Evolutionary conservation across 2,888 invertebrate species (phyloP).

Genomic region (Octonoba sinensis): DNA sequence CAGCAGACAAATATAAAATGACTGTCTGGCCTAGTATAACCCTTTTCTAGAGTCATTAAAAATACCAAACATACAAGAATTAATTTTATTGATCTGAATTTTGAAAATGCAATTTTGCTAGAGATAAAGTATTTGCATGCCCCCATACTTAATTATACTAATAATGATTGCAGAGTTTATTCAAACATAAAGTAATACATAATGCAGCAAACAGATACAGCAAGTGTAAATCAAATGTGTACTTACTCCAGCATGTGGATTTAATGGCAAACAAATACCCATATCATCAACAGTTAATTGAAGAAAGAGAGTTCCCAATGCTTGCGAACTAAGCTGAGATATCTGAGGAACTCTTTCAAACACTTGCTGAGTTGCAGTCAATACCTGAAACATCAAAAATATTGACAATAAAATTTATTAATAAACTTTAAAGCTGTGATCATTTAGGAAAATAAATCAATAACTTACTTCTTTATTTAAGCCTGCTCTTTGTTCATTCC

Average conservation of each 20-base stretch:
- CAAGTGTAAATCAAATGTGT: not conserved
- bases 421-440: not conserved
- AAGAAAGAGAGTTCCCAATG: constrained; percentile 89
- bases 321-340: constrained; percentile 82
- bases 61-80: too few relatives aligned
- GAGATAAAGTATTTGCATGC: not conserved
- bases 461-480: constrained; percentile 84
- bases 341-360: constrained; percentile 80
- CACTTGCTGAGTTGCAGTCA: constrained; percentile 75
- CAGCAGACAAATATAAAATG: too few relatives aligned
- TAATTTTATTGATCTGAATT: too few relatives aligned
- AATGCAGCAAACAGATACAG: not conserved
- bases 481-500: constrained; percentile 95
- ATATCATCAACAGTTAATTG: constrained; percentile 96
- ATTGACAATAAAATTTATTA: constrained; percentile 12
- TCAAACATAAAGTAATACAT: not conserved
- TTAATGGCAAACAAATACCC: constrained; percentile 93
- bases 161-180: not conserved
- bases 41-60: too few relatives aligned
- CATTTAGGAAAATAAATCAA: not conserved
- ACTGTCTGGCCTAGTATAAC: too few relatives aligned
- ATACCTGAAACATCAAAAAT: constrained; percentile 69
- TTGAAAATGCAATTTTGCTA: too few relatives aligned
- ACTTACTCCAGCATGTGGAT: constrained; percentile 81
- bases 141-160: not conserved